Conservation (phyloP, 2,888 invertebrate species). For the Euplagia quadripunctaria region DNA sequence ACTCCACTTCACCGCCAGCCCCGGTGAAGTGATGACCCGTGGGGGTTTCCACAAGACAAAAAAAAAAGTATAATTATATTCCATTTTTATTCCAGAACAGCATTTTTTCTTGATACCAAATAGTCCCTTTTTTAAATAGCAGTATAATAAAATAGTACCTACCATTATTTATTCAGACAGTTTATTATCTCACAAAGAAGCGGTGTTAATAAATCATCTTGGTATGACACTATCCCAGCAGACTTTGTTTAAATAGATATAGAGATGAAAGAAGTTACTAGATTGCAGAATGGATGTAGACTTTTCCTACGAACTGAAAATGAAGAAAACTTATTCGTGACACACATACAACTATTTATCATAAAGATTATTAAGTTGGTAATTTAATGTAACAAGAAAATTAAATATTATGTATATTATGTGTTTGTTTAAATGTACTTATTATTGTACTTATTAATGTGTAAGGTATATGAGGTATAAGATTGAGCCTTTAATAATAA, state of each 20-base stretch:
- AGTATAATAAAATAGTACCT: background rate
- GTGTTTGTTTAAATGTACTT: no score
- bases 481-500: no score
- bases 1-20: no score
- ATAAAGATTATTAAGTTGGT: background rate
- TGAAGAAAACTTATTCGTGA: background rate
- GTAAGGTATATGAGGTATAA: no score
- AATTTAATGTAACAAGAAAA: no score
- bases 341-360: background rate
- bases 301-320: background rate
- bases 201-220: slow-evolving; percentile 20
- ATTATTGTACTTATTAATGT: no score
- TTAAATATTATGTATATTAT: no score
- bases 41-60: no score
- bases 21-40: no score
- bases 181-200: slow-evolving; percentile 17
- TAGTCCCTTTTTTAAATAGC: no score
- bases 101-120: background rate
- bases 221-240: slow-evolving; percentile 16
- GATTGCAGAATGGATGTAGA: background rate
- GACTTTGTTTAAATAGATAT: slow-evolving; percentile 13
- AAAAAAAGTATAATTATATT: background rate
- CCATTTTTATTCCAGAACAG: background rate
- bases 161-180: slow-evolving; percentile 16
- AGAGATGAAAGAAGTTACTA: background rate